Evolutionary conservation across 2,888 invertebrate species (phyloP), one percentile per base, ranked within the genome.

Genomic region (Epinotia ramella): DNA sequence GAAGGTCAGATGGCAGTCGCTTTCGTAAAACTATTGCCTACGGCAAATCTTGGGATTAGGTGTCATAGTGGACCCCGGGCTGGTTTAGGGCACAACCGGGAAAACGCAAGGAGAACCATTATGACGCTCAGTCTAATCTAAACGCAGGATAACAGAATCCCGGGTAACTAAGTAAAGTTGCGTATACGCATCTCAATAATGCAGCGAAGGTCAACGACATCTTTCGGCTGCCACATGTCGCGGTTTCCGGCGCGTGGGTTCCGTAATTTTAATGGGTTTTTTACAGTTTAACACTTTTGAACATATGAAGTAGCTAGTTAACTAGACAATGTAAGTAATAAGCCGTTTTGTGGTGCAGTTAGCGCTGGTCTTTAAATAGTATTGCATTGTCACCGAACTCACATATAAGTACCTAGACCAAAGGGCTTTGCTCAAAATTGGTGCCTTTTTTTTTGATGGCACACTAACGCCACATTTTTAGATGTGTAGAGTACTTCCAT

Each of bases 181-280:
- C 81, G 82, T 70, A 71, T 79, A 78, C 81, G 80, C 85, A 86
- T 82, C 86, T 83, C 80, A 59, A 77, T 79, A 78, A 71, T 57
- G 77, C 78, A 56, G 46, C 28, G 18, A 76, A 76, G 71, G 71
- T 76, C 76, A 67, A 62, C 72, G 72, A 76, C 76, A 76, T 63
- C 65, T 75, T 73, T 71, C 72, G 63, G 66, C 63, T 76, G 67
- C 71, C 76, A 72, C 76, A 76, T 76, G 76, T 73, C 73, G 72
- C 68, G 33, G 69, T 66, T 70, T 77, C 77, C 77, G 77, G 76
- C 49, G 40, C 62, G 44, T 64, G 62, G 75, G 75, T 75, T 71
- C 75, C 75, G 65, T 75, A 40, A 74, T 49, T 74, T 74, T 70
- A 70, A 75, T 75, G 72, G 71, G 3, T 63, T 76, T 73, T 70